A percentile compares a stretch with the other conserved stretches of the same genome.
These are phyloP conservation scores for Sylvia borin DNA, from an alignment of 2,797 vertebrate species.

Conservation along the genomic window DNA sequence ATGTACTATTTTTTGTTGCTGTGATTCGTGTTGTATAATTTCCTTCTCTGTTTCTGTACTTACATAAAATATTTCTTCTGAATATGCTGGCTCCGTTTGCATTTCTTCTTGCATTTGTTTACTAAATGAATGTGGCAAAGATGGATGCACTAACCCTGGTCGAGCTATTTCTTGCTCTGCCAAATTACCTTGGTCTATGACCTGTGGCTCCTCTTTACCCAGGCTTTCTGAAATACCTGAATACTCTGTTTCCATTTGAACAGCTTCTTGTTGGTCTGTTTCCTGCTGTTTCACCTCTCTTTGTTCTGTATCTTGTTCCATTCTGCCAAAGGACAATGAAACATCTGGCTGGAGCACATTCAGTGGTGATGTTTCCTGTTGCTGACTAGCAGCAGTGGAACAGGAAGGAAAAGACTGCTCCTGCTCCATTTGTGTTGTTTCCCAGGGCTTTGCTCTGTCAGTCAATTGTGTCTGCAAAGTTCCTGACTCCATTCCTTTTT, in stretches of 20 bases:
- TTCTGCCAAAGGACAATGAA: background rate
- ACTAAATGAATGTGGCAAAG: background rate
- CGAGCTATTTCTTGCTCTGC: background rate
- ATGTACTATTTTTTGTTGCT: background rate
- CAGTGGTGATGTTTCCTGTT: background rate
- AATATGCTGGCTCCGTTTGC: background rate
- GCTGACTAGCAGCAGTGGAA: background rate
- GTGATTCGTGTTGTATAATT: background rate
- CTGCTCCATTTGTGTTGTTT: background rate
- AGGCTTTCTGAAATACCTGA: background rate
- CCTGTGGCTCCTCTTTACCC: background rate
- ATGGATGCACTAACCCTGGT: background rate
- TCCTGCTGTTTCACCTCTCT: background rate
- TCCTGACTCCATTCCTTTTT: background rate
- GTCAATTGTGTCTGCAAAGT: background rate
- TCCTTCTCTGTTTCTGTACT: background rate
- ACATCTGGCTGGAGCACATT: background rate
- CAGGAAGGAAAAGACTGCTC: background rate
- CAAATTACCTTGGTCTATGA: background rate
- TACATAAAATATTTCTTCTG: background rate
- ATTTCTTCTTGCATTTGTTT: background rate
- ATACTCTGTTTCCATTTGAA: background rate
- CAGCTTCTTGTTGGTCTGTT: background rate
- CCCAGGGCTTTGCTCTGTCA: background rate
- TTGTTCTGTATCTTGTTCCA: background rate